Evolutionary conservation across 2,888 invertebrate genomes (phyloP).

Genomic region (Eristalis pertinax): DNA sequence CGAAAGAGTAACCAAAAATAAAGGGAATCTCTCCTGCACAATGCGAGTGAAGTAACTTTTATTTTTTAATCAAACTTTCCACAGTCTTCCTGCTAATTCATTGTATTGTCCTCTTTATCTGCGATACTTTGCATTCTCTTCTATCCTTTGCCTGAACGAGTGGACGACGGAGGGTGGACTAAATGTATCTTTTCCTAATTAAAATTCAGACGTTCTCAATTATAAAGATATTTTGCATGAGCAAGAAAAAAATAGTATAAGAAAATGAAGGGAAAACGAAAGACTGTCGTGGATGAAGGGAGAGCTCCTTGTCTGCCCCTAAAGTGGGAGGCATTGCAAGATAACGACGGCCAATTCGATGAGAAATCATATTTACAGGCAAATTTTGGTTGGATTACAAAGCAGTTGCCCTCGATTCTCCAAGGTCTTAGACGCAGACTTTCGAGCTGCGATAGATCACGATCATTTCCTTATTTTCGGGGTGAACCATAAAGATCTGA

Average conservation of each 20-base stretch:
- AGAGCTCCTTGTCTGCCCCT: slow-evolving; percentile 31
- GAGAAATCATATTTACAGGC: too few species aligned
- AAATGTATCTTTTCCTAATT: slow-evolving; percentile 55
- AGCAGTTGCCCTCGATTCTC: too few species aligned
- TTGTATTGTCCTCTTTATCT: background rate
- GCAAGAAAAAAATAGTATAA: background rate
- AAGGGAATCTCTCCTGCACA: background rate
- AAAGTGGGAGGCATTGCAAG: too few species aligned
- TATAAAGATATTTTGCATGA: slow-evolving; percentile 67
- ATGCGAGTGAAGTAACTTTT: slow-evolving; percentile 29
- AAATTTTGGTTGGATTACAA: too few species aligned
- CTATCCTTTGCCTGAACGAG: background rate
- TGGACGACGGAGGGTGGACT: background rate
- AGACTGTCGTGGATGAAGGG: background rate
- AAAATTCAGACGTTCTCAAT: slow-evolving; percentile 66
- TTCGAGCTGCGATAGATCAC: too few species aligned
- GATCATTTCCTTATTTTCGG: too few species aligned
- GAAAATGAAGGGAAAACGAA: background rate
- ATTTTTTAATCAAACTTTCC: slow-evolving; percentile 58
- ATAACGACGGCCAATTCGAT: too few species aligned
- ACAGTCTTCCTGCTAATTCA: slow-evolving; percentile 15
- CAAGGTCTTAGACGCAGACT: too few species aligned
- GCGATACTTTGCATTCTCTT: background rate
- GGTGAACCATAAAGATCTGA: too few species aligned
- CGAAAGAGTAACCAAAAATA: background rate